Conservation (phyloP, 1,140 invertebrate species). For the Ladona fulva region DNA sequence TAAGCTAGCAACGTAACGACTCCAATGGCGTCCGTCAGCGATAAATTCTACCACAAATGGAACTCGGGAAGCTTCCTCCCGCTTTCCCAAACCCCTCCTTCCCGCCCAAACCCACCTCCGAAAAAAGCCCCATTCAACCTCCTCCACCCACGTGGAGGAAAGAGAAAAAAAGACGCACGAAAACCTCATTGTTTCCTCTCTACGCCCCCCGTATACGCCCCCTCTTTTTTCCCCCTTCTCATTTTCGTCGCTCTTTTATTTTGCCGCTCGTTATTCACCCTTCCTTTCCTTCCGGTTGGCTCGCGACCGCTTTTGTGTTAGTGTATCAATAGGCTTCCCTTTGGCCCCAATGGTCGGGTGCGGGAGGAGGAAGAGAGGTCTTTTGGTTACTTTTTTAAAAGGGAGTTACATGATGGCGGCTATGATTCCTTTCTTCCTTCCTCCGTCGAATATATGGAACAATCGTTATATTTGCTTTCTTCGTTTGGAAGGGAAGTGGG, state of each 20-base stretch:
- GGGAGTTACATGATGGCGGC: too few species aligned
- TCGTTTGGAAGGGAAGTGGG: too few species aligned
- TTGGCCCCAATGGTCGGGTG: too few species aligned
- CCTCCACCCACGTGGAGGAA: not conserved
- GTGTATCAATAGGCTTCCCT: too few species aligned
- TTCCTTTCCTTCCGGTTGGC: not conserved
- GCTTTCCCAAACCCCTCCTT: not conserved
- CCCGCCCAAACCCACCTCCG: not conserved
- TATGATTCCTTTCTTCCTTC: too few species aligned
- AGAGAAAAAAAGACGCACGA: not conserved
- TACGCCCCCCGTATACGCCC: too few species aligned
- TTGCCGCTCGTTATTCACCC: not conserved
- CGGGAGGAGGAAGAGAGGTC: too few species aligned
- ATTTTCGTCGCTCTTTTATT: not conserved
- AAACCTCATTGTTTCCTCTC: not conserved
- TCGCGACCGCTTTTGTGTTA: not conserved
- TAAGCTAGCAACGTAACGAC: not conserved
- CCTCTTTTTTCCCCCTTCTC: not conserved
- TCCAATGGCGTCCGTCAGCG: not conserved
- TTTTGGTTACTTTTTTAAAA: too few species aligned
- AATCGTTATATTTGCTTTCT: too few species aligned
- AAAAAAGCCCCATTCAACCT: not conserved
- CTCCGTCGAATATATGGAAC: too few species aligned
- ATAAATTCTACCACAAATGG: slow-evolving; percentile 2
- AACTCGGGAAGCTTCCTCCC: not conserved